These are phyloP conservation scores for Drosophila antonietae DNA, from an alignment of 2,888 invertebrate species.

Conservation along the genomic window DNA sequence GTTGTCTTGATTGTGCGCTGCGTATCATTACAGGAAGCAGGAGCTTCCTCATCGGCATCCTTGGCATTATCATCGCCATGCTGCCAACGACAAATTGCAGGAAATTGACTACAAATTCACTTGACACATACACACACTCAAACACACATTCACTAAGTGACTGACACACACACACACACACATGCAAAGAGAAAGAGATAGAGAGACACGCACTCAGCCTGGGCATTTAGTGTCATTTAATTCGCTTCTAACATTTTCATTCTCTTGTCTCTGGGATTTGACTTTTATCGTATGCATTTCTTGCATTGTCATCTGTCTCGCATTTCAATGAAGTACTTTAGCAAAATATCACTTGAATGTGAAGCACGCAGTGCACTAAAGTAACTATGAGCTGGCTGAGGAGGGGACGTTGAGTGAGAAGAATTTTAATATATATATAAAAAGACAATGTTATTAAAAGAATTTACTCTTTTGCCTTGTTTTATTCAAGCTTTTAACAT, in stretches of 20 bases:
- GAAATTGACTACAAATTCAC: conserved; percentile 79
- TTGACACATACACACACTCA: conserved; percentile 33
- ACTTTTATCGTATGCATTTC: conserved; percentile 47
- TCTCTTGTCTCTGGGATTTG: conserved; percentile 58
- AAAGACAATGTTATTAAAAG: no score
- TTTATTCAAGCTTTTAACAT: not conserved
- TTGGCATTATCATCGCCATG: conserved; percentile 19
- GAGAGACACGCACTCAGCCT: conserved; percentile 16
- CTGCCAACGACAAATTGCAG: conserved; percentile 73
- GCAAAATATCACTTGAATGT: conserved; percentile 42
- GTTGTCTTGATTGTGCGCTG: conserved; percentile 70
- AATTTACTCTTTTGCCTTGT: not conserved
- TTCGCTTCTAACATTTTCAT: conserved; percentile 35
- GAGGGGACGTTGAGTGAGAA: not conserved
- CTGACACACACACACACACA: conserved; percentile 28
- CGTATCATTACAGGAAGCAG: conserved; percentile 73
- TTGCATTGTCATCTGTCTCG: conserved; percentile 45
- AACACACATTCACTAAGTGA: conserved; percentile 40
- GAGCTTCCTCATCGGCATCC: conserved; percentile 26
- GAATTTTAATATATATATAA: not conserved
- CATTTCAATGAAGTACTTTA: conserved; percentile 56
- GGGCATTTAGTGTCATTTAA: conserved; percentile 29
- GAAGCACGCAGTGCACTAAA: not conserved
- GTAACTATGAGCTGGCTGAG: not conserved
- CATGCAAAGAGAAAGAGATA: not conserved